A percentile compares a stretch with the other conserved stretches of the same genome.
These are phyloP conservation scores for Cyprinodon variegatus DNA, from an alignment of 2,113 vertebrate genomes.

Conservation along the genomic window DNA sequence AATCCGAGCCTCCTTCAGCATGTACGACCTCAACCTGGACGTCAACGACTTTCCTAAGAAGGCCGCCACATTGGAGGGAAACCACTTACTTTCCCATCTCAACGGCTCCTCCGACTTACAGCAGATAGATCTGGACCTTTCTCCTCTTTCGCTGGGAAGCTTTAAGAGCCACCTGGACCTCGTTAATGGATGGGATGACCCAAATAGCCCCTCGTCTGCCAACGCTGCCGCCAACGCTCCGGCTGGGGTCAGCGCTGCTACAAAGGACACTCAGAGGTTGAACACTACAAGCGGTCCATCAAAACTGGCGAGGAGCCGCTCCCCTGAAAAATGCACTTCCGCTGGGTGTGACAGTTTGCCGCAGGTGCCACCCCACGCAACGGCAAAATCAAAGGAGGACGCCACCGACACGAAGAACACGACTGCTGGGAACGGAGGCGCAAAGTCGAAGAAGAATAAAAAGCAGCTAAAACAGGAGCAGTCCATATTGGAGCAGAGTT, in stretches of 20 bases:
- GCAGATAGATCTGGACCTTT: conserved; percentile 95
- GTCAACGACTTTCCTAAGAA: conserved; percentile 95
- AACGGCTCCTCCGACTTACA: conserved; percentile 90
- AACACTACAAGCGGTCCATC: conserved; percentile 89
- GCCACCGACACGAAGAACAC: conserved; percentile 66
- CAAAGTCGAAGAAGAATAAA: conserved; percentile 88
- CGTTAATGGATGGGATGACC: conserved; percentile 79
- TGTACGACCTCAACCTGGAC: conserved; percentile 94
- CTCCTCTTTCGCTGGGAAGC: conserved; percentile 89
- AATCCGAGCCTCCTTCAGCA: conserved; percentile 92
- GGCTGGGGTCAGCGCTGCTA: conserved; percentile 46
- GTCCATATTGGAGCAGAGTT: conserved; percentile 72
- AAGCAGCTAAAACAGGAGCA: conserved; percentile 80
- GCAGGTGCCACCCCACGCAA: conserved; percentile 65
- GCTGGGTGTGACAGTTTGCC: conserved; percentile 63
- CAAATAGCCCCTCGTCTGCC: conserved; percentile 53
- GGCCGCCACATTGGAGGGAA: conserved; percentile 89
- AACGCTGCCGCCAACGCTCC: conserved; percentile 34
- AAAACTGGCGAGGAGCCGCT: conserved; percentile 91
- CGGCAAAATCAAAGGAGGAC: conserved; percentile 78
- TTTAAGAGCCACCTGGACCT: conserved; percentile 87
- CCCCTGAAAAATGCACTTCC: conserved; percentile 82
- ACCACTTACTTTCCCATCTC: conserved; percentile 89
- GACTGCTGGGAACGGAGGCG: conserved; percentile 49
- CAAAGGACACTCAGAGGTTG: conserved; percentile 86